Percentiles rank a stretch among this genome's conserved stretches.
Conservation (phyloP, 1,140 invertebrate genomes). For the Adelges cooleyi region DNA sequence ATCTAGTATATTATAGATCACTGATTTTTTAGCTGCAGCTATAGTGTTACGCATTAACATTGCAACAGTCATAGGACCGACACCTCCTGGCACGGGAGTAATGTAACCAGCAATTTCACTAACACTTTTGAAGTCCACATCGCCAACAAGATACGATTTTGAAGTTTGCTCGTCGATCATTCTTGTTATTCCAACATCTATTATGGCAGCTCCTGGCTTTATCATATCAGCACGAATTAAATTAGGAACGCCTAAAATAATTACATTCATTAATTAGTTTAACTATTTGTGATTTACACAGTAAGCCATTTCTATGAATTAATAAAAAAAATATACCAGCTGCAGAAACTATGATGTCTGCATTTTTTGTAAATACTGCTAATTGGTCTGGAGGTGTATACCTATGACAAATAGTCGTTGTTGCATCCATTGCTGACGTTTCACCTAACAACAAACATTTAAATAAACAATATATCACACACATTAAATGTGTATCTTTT, state of each 20-base stretch:
- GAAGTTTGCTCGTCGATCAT: slow-evolving; percentile 50
- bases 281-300: not conserved
- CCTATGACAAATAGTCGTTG: slow-evolving; percentile 76
- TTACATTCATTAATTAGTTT: slow-evolving; percentile 3
- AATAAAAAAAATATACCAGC: slow-evolving; percentile 43
- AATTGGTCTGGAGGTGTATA: slow-evolving; percentile 69
- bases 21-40: slow-evolving; percentile 45
- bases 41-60: slow-evolving; percentile 81
- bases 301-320: not conserved
- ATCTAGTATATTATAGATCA: slow-evolving; percentile 33
- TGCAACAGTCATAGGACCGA: slow-evolving; percentile 80
- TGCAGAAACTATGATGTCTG: slow-evolving; percentile 73
- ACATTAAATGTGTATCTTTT: no score
- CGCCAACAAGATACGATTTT: slow-evolving; percentile 66
- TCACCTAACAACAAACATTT: slow-evolving; percentile 39
- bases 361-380: slow-evolving; percentile 50
- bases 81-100: slow-evolving; percentile 77
- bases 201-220: slow-evolving; percentile 74
- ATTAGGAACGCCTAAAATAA: slow-evolving; percentile 54
- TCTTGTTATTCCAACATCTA: slow-evolving; percentile 77
- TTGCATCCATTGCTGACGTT: slow-evolving; percentile 60
- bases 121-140: slow-evolving; percentile 73
- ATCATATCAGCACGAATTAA: slow-evolving; percentile 75
- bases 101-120: slow-evolving; percentile 64
- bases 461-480: no score